These are phyloP conservation scores for Drosophila anomalipes DNA, from an alignment of 2,888 invertebrate genomes.

Conservation along the genomic window DNA sequence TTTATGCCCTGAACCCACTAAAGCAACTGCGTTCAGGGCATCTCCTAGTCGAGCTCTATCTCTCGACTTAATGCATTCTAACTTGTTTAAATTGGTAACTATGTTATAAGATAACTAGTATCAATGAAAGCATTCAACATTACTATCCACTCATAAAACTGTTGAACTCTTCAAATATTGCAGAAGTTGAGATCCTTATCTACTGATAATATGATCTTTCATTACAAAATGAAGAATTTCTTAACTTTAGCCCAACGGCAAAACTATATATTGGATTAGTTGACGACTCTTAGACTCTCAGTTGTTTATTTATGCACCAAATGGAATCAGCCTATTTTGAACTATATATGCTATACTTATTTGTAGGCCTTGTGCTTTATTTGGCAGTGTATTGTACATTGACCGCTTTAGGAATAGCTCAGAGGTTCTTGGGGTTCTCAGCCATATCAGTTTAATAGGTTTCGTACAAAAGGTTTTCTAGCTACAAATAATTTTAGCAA, in stretches of 20 bases:
- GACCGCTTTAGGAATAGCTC: neutral
- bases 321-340: neutral
- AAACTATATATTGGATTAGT: neutral
- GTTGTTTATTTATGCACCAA: too few relatives aligned
- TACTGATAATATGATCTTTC: neutral
- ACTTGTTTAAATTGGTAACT: neutral
- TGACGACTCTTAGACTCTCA: neutral
- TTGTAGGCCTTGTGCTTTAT: neutral
- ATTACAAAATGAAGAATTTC: neutral
- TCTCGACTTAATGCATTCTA: neutral
- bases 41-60: neutral
- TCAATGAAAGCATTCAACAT: neutral
- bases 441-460: constrained; percentile 39
- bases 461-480: constrained; percentile 50
- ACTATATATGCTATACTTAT: neutral
- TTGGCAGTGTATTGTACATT: neutral
- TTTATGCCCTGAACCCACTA: rapidly evolving
- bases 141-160: neutral
- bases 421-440: neutral
- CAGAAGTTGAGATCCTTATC: neutral
- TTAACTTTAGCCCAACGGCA: neutral
- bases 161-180: neutral
- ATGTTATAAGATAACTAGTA: neutral
- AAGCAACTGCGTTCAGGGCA: neutral
- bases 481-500: constrained; percentile 31